phyloP scores from a whole-genome alignment of 2,113 vertebrate species.

The Pimephales promelas region DNA sequence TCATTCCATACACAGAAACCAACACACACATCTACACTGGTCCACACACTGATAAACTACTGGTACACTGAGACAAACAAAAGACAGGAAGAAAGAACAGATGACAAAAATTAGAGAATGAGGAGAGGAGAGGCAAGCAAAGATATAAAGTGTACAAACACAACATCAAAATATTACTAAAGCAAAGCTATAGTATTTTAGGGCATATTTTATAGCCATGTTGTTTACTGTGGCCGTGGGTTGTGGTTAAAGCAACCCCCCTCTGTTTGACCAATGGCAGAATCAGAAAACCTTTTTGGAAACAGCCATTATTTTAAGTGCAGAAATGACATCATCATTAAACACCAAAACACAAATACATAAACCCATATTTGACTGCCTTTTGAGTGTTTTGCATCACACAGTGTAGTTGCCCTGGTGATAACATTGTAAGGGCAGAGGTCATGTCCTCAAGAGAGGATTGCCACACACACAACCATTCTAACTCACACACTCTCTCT shows the following conservation, averaged over 20 bases:
- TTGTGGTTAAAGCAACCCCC: too few relatives aligned
- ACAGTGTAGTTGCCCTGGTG: conserved; percentile 32
- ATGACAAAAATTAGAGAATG: background rate
- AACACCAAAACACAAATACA: conserved; percentile 4
- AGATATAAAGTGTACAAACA: background rate
- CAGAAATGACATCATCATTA: background rate
- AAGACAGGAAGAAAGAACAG: background rate
- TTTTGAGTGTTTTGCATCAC: conserved; percentile 17
- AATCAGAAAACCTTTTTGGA: background rate
- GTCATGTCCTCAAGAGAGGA: conserved; percentile 46
- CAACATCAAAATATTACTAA: background rate
- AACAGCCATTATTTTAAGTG: background rate
- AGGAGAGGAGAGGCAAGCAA: background rate
- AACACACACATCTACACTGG: conserved; percentile 23
- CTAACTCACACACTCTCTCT: conserved; percentile 1
- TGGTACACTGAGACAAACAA: background rate
- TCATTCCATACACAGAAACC: background rate
- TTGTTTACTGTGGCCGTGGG: too few relatives aligned
- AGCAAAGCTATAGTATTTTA: background rate
- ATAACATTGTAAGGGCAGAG: conserved; percentile 31
- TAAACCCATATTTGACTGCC: background rate
- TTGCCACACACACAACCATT: conserved; percentile 12
- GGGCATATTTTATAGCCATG: background rate
- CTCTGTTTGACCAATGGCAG: too few relatives aligned
- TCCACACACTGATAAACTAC: background rate